Conservation (phyloP, 2,888 invertebrate genomes). For the Protodeltote pygarga region DNA sequence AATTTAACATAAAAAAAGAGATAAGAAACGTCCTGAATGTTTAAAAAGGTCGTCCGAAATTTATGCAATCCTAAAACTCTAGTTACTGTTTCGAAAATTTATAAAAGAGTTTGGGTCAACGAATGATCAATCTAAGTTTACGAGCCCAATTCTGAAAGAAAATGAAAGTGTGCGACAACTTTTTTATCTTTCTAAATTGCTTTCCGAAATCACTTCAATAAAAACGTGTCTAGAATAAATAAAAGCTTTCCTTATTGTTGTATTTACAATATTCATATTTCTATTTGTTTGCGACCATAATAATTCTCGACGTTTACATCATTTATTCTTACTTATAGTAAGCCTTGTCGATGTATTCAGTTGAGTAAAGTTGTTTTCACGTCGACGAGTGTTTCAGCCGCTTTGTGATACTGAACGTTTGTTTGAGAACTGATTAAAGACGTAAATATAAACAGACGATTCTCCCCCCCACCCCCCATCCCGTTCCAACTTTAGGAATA, state of each 20-base stretch:
- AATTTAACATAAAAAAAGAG: conserved; percentile 21
- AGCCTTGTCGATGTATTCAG: conserved; percentile 1
- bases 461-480: too few relatives aligned
- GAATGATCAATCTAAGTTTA: conserved; percentile 35
- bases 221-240: conserved; percentile 34
- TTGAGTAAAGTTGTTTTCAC: conserved; percentile 14
- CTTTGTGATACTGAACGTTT: conserved; percentile 13
- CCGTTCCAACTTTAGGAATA: neutral
- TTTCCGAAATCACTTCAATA: conserved; percentile 15
- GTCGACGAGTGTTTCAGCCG: conserved; percentile 6
- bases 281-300: conserved; percentile 19
- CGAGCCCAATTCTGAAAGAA: conserved; percentile 2
- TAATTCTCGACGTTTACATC: conserved; percentile 18
- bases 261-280: conserved; percentile 23
- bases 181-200: conserved; percentile 26
- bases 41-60: conserved; percentile 12
- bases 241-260: conserved; percentile 3
- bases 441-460: conserved; percentile 27
- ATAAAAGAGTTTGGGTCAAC: neutral
- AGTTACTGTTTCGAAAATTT: conserved; percentile 13
- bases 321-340: conserved; percentile 12
- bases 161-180: conserved; percentile 19
- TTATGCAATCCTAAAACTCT: conserved; percentile 9
- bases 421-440: conserved; percentile 9
- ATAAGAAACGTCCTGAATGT: conserved; percentile 12